Base-by-base conservation (phyloP, 2,113 vertebrate species). In the Toxotes jaculatrix region DNA sequence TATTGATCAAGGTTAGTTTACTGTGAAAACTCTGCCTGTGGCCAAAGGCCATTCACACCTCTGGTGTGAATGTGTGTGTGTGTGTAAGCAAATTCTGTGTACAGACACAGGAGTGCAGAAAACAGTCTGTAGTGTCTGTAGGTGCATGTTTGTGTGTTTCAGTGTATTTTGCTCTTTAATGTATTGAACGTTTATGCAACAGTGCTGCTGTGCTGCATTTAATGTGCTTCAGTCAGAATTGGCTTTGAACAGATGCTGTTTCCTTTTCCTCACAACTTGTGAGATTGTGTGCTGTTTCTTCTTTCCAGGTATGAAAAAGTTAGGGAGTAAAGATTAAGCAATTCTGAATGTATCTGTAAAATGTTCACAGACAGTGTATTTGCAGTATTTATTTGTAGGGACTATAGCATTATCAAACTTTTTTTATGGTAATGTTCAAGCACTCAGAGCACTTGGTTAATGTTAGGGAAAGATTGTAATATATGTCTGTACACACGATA, bases 1-100 rank as follows among this genome's bases (percentile, higher is more conserved):
- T 95, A 95, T 95, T 95, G 95, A 95, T 95, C 93, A 95, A 94
- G 94, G 95, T 93, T 95, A 94, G 95, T 90, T 92, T 92, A 93
- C 89, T 92, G 93, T 90, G 86, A 91, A 94, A 90, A 90, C 92
- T 78, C 87, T 83, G 90, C 89, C 91, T 85, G 78, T 93, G 92
- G 92, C 92, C 89, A 79, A 83, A 87, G 88, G 91, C 89, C 78
- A 77, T 92, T 90, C 86, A 80, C 77, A 84, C 83, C 82, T 87
- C 82, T 88, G 87, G 83, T 87, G 83, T 80, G 68, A 61, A 60
- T 45, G 38, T 47, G 51, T 53, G 27, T 45, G 36, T 76, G 47
- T 47, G 36, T 60, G 56, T 38, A 36, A 8, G 40, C 31, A 38
- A 49, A 31, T 83, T 73, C 56, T 75, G 64, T 75, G 45, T 47